Evolutionary conservation across 2,888 invertebrate genomes (phyloP).

Genomic region (Orthosia gothica): DNA sequence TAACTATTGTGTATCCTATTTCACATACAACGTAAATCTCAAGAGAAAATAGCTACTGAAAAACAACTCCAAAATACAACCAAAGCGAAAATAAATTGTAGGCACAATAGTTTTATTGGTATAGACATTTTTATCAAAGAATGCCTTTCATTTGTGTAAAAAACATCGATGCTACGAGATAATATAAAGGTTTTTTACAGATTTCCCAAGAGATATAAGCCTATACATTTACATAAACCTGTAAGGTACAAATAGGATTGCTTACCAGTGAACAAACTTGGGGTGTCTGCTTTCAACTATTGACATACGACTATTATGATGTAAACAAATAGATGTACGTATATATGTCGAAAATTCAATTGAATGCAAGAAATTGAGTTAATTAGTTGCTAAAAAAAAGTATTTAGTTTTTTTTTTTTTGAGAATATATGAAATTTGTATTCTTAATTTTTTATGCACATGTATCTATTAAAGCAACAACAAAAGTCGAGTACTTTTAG

Average conservation of each 20-base stretch:
- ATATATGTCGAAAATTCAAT: slow-evolving; percentile 1
- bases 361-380: not conserved
- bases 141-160: slow-evolving; percentile 56
- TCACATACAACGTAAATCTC: not conserved
- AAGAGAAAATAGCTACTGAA: not conserved
- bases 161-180: slow-evolving; percentile 60
- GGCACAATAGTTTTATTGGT: slow-evolving; percentile 39
- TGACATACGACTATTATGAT: slow-evolving; percentile 6
- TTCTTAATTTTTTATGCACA: no score
- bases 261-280: slow-evolving; percentile 22
- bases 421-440: no score
- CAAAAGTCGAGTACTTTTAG: no score
- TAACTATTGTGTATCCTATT: not conserved
- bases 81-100: slow-evolving; percentile 20
- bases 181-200: slow-evolving; percentile 65
- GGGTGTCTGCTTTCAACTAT: slow-evolving; percentile 22
- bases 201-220: slow-evolving; percentile 66
- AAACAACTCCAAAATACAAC: slow-evolving; percentile 14
- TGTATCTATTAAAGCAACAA: no score
- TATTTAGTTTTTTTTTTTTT: no score
- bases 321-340: not conserved
- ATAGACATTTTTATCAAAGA: slow-evolving; percentile 41
- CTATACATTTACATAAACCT: slow-evolving; percentile 63
- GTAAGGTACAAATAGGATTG: slow-evolving; percentile 49
- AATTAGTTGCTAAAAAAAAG: not conserved